Conservation (phyloP, 2,113 vertebrate species). For the Triplophysa siluroides region DNA sequence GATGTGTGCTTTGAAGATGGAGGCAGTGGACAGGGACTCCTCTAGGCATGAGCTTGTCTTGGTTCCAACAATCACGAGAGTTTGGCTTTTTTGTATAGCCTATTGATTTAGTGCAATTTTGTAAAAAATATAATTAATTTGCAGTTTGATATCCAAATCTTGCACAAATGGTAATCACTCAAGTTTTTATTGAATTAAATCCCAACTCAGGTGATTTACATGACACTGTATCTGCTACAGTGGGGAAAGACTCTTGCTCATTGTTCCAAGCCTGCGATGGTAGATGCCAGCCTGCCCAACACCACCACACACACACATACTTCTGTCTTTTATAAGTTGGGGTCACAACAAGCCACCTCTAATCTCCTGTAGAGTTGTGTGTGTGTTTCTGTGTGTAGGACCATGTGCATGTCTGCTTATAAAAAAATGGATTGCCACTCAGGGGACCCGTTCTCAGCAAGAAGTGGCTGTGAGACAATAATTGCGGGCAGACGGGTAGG, state of each 20-base stretch:
- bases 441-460: conserved; percentile 55
- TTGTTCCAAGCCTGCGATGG: conserved; percentile 44
- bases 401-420: conserved; percentile 48
- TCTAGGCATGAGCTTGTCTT: neutral
- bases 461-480: conserved; percentile 65
- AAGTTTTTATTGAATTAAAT: neutral
- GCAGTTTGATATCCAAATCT: neutral
- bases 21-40: neutral
- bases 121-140: neutral
- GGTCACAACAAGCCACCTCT: conserved; percentile 61
- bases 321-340: conserved; percentile 52
- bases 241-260: conserved; percentile 1
- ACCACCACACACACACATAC: conserved; percentile 19
- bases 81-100: too few relatives aligned
- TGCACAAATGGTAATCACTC: neutral
- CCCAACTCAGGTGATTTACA: neutral
- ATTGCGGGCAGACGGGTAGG: conserved; percentile 62
- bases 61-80: neutral
- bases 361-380: conserved; percentile 59
- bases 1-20: conserved; percentile 57
- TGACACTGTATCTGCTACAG: conserved; percentile 2
- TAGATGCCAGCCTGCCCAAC: conserved; percentile 57
- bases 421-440: conserved; percentile 62
- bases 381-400: conserved; percentile 30
- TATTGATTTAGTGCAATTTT: too few relatives aligned